Base-by-base conservation (phyloP, 2,888 invertebrate genomes). In the Parthenolecanium corni region DNA sequence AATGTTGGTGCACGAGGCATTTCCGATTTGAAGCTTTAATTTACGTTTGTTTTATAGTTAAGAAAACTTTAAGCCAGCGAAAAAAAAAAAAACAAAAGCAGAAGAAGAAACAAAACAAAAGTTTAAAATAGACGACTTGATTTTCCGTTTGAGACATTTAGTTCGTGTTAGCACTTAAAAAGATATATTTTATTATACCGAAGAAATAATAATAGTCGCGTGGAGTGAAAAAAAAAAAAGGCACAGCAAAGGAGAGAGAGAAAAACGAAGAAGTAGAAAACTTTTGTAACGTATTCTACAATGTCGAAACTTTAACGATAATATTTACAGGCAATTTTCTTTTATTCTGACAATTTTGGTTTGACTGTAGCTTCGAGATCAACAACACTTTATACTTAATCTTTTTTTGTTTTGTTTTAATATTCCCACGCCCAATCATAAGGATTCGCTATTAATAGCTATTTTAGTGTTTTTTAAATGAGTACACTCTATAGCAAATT, bases 111-210 rank as follows among this genome's bases (percentile, higher is more conserved):
- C 47, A 46, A 58, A 58, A 57, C 21, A 24, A 47, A 61, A 61
- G 61, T 61, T 61, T 47, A 49, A 61, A 61, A 61, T 61, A 38
- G 51, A 61, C 61, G 61, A 61, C 61, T 61, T 49, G 61, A 61
- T 61, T 61, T 61, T 61, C 61, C 61, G 49, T 61, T 61, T 49
- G 49, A 61, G 61, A 61, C 61, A 61, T 49, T 61, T 61, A 61
- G 61, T 61, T 61, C 61, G 61, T 49, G 61, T 61, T 61, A 61
- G 61, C 61, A 61, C 61, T 61, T 61, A 47, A 61, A 51, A n/a
- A 61, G 49, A 61, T 61, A 61, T 61, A 61, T 49, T 61, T 61
- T 61, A 61, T 61, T 61, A 49, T 61, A 31, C 9, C 9, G 9
- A 31, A 31, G 9, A 9, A 31, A 31, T 31, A 31, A 31, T 31